A percentile compares a stretch with the other conserved stretches of the same genome.
Evolutionary conservation across 2,888 invertebrate species (phyloP).

Genomic region (Cremastobaeus sp.): DNA sequence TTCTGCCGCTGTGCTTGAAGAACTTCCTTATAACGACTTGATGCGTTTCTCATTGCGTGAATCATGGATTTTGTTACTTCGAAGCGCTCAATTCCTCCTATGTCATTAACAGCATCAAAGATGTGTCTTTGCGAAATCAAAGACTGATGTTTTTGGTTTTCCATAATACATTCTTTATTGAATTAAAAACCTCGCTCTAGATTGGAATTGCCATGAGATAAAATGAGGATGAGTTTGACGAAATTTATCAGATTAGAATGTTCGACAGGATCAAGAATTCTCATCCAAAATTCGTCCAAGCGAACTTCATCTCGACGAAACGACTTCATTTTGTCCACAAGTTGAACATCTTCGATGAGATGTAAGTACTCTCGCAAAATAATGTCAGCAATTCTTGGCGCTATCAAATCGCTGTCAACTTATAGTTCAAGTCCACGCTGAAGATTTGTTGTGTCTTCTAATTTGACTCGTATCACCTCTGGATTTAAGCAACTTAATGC

Average conservation of each 20-base stretch:
- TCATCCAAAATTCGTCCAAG: conserved; percentile 3
- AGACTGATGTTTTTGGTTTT: conserved; percentile 13
- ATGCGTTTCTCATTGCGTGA: conserved; percentile 11
- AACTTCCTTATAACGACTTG: background rate
- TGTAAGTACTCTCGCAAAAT: conserved; percentile 7
- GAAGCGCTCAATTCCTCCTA: conserved; percentile 3
- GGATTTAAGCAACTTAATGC: conserved; percentile 23
- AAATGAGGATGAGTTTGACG: conserved; percentile 15
- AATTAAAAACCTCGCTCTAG: conserved; percentile 13
- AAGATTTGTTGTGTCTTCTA: conserved; percentile 11
- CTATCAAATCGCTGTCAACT: conserved; percentile 16
- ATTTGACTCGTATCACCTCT: conserved; percentile 1
- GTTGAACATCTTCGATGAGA: background rate
- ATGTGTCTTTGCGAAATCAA: conserved; percentile 18
- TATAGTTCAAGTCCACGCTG: background rate
- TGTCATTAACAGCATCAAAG: conserved; percentile 1
- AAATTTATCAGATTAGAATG: background rate
- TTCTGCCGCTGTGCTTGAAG: background rate
- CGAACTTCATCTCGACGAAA: conserved; percentile 12
- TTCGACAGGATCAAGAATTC: background rate
- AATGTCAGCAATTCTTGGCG: conserved; percentile 5
- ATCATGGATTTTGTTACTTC: conserved; percentile 4
- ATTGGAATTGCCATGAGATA: conserved; percentile 18
- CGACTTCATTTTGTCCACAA: background rate
- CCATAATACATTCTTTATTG: conserved; percentile 15